phyloP scores from a whole-genome alignment of 2,113 vertebrate species.

The Microcebus griseorufus region DNA sequence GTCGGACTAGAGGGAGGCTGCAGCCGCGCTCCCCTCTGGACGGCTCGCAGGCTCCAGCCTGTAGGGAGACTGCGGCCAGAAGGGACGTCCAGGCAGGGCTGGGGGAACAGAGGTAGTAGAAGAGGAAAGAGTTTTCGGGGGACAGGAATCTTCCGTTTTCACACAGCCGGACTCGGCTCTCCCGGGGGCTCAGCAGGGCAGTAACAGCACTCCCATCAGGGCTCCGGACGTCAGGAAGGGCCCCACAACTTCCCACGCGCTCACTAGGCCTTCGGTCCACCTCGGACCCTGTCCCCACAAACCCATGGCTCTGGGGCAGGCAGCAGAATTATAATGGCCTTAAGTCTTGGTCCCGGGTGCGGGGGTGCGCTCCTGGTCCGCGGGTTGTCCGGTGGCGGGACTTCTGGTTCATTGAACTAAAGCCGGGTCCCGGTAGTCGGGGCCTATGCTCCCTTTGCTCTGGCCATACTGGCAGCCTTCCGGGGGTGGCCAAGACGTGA shows the following conservation, averaged over 20 bases:
- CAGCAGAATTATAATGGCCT: not conserved
- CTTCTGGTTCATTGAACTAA: not conserved
- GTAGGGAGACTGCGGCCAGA: not conserved
- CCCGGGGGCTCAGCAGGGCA: no score
- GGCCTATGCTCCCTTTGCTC: not conserved
- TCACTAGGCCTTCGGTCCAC: not conserved
- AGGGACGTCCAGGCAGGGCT: not conserved
- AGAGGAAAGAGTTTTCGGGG: not conserved
- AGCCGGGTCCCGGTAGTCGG: not conserved
- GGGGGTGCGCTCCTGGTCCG: not conserved
- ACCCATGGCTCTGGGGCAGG: not conserved
- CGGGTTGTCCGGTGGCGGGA: not conserved
- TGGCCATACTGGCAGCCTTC: not conserved
- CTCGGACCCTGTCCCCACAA: not conserved
- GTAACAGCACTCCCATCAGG: not conserved
- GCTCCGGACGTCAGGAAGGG: not conserved
- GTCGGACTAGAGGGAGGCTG: not conserved
- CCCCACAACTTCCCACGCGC: accelerated
- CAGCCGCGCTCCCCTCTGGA: not conserved
- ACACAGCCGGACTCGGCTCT: not conserved
- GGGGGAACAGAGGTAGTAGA: not conserved
- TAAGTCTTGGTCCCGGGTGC: not conserved
- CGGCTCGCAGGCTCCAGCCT: not conserved
- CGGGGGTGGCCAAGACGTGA: not conserved
- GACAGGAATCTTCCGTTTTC: not conserved